Base-by-base conservation (phyloP, 2,113 vertebrate genomes). In the Mirounga angustirostris region DNA sequence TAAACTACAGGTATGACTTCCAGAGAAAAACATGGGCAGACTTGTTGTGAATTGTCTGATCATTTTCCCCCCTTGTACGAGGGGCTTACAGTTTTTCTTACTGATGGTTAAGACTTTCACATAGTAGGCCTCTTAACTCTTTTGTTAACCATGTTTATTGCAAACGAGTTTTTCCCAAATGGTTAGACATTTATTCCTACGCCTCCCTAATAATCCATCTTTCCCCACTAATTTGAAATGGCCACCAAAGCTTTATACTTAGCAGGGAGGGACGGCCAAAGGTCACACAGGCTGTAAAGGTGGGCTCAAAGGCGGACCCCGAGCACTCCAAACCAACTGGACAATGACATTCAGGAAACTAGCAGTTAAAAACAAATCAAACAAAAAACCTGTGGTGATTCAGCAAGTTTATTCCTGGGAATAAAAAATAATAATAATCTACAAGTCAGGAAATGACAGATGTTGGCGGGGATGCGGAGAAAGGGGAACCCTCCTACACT, bases 321-420 rank as follows among this genome's bases (percentile, higher is more conserved):
- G 15, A 78, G 50, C 36, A 76, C 46, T 40, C 19, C 61, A 82
- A 73, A 16, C 7, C 58, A 58, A 7, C 0, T 12, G 18, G 81
- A 91, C 33, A 40, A 74, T 8, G 13, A 36, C 21, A 83, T 43
- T 78, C 40, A 52, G 73, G 33, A 79, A 67, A 5, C 7, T 26
- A 18, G 67, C 26, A 86, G 28, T n/a, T 85, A 16, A 89, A 89
- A 85, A 28, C 14, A 7, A 50, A 50, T 26, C 13, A 89, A 78
- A 24, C 26, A 4, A 21, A 92, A n/a, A 91, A 36, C 22, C 83
- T 54, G 15, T 80, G 54, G 71, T 67, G 40, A 93, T 59, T 91
- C 79, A 91, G 46, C 40, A 93, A 89, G 50, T 33, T 78, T 89
- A 82, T 92, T 86, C n/a, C 89, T 54, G 24, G 36, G n/a, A 93